phyloP scores from a whole-genome alignment of 1,140 invertebrate species.

The Zaprionus lachaisei region DNA sequence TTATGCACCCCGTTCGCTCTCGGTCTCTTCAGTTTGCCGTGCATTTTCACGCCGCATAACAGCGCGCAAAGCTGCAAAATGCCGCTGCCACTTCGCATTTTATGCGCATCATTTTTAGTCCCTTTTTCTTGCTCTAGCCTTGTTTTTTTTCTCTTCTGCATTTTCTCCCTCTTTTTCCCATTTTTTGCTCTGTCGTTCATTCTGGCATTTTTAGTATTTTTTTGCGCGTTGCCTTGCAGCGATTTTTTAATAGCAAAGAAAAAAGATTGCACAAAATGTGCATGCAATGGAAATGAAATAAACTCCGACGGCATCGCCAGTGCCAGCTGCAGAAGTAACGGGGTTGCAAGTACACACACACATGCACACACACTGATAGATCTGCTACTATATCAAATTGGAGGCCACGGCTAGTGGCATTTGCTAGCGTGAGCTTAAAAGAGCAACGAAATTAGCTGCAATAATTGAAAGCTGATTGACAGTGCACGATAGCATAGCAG shows the following conservation, averaged over 20 bases:
- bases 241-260: constrained; percentile 60
- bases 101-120: constrained; percentile 54
- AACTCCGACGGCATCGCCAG: constrained; percentile 47
- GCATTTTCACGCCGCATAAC: constrained; percentile 64
- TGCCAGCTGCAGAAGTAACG: constrained; percentile 24
- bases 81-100: constrained; percentile 70
- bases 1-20: constrained; percentile 20
- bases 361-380: background rate
- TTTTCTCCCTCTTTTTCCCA: constrained; percentile 17
- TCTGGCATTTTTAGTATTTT: constrained; percentile 69
- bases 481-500: constrained; percentile 16
- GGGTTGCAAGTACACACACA: constrained; percentile 10
- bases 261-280: constrained; percentile 57
- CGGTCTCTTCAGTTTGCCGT: constrained; percentile 55
- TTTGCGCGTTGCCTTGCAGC: constrained; percentile 39
- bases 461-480: constrained; percentile 74
- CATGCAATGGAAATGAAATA: constrained; percentile 76
- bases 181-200: constrained; percentile 20
- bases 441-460: constrained; percentile 66
- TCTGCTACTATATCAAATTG: constrained; percentile 22
- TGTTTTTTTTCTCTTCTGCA: constrained; percentile 23
- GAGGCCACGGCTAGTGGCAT: constrained; percentile 25
- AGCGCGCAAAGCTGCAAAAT: constrained; percentile 60
- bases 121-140: background rate
- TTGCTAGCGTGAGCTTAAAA: constrained; percentile 45